Base-by-base conservation (phyloP, 2,113 vertebrate genomes). In the Picathartes gymnocephalus region DNA sequence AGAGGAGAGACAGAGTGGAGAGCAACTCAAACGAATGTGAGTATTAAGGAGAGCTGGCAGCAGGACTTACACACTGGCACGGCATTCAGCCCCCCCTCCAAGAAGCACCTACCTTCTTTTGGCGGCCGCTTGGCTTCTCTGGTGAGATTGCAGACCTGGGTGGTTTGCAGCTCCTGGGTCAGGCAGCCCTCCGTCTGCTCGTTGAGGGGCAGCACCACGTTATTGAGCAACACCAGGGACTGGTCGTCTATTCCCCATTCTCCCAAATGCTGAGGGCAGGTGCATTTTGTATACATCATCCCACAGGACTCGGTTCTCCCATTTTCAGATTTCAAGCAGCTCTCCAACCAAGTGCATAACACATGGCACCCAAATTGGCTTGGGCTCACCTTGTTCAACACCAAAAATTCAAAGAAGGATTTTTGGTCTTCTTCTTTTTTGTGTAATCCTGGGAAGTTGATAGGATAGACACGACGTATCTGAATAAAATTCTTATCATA, bases 401-500 rank as follows among this genome's bases (percentile, higher is more conserved):
- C 99, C 98, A 99, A 97, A 98, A 99, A 99, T 98, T 99, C 99
- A 98, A 99, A 99, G 95, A 99, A 98, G 28, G 99, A 99, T 96
- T 98, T 99, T 96, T 99, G 98, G 90, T 99, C 97, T 4, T 98
- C 99, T 92, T 99, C 99, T 96, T 98, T 99, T 98, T 98, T 99
- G 78, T 98, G 98, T 98, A 99, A 99, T 99, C 99, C 99, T 60
- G 98, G 98, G 81, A 98, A 99, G 97, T 98, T 98, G 31, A 98
- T 98, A 71, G 99, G 99, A 96, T 99, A 99, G 93, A 99, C 98
- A 53, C 99, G 98, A 91, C 99, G 99, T 74, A 99, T 98, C 88
- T 99, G 99, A 97, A 99, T 99, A 81, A 99, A 99, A 98, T 99
- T 99, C 98, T 99, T 99, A 98, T 99, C 99, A 76, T 99, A 99